Evolutionary conservation across 2,113 vertebrate genomes (phyloP), one percentile per base, ranked within the genome.

Genomic region (Sprattus sprattus): DNA sequence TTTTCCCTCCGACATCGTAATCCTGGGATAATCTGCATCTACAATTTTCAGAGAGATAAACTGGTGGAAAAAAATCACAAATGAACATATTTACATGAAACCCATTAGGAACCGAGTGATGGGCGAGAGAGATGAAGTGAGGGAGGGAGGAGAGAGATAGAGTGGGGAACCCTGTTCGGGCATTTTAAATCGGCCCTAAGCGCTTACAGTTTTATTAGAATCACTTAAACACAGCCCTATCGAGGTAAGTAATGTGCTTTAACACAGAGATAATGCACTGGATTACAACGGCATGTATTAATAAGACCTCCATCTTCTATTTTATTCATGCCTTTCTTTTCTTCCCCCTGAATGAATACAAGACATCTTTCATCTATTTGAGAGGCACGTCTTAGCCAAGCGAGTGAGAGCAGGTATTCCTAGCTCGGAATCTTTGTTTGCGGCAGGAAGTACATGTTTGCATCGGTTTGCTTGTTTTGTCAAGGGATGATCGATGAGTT

Each of bases 41-140:
- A 91, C 91, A 94, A 91, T 93, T 91, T 92, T 90, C 93, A 89
- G 89, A 75, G 84, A 85, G 83, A 90, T 93, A 92, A 95, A 94
- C 92, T 93, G 91, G 92, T 92, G 87, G 83, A 88, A 90, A 93
- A 93, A 91, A 91, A 89, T 92, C 88, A 86, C 92, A 94, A 94
- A 94, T 90, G 90, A 95, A 94, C 92, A 94, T 95, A 94, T 95
- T 94, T 94, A 94, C 93, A 93, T 92, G 90, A 91, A 91, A 91
- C 91, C 92, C 92, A 94, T 95, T 94, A 95, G 92, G 88, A 91
- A 91, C 89, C 85, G 9, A 32, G 67, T 39, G 90, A 91, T 67
- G 89, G 93, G 67, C 11, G 28, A 3, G 67, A 39, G 67, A 75
- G 67, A 39, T 39, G 28, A 13, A 16, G 67, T 15, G 28, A 11